Evolutionary conservation across 2,113 vertebrate genomes (phyloP).

Genomic region (Hystrix cristata): DNA sequence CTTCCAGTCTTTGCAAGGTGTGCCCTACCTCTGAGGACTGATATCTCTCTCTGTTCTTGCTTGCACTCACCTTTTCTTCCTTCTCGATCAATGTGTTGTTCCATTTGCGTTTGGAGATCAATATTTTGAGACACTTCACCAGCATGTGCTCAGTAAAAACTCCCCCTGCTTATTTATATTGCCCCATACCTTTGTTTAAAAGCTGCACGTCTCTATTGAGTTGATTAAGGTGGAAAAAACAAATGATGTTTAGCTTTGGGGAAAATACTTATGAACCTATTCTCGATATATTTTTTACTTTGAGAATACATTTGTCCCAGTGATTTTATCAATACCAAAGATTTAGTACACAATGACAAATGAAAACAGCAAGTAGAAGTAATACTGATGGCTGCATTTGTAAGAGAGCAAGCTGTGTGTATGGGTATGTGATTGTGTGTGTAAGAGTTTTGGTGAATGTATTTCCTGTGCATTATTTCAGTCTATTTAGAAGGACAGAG

Average conservation of each 20-base stretch:
- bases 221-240: neutral
- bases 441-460: neutral
- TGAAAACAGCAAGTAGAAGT: neutral
- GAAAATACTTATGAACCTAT: neutral
- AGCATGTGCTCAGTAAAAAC: constrained; percentile 26
- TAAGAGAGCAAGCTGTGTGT: neutral
- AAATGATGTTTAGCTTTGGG: neutral
- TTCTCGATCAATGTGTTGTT: constrained; percentile 70
- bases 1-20: neutral
- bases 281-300: neutral
- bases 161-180: constrained; percentile 55
- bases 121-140: constrained; percentile 68
- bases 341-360: neutral
- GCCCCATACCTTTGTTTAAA: constrained; percentile 54
- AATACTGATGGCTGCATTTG: neutral
- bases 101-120: constrained; percentile 68
- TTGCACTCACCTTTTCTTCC: neutral
- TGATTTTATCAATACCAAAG: neutral
- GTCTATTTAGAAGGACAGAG: neutral
- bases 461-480: neutral
- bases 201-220: neutral
- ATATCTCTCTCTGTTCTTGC: neutral
- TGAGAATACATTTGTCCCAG: neutral
- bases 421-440: neutral
- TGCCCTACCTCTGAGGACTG: neutral